Percentiles rank a stretch among this genome's conserved stretches.
These are phyloP conservation scores for Sphecodes monilicornis DNA, from an alignment of 2,888 invertebrate species.

Conservation along the genomic window DNA sequence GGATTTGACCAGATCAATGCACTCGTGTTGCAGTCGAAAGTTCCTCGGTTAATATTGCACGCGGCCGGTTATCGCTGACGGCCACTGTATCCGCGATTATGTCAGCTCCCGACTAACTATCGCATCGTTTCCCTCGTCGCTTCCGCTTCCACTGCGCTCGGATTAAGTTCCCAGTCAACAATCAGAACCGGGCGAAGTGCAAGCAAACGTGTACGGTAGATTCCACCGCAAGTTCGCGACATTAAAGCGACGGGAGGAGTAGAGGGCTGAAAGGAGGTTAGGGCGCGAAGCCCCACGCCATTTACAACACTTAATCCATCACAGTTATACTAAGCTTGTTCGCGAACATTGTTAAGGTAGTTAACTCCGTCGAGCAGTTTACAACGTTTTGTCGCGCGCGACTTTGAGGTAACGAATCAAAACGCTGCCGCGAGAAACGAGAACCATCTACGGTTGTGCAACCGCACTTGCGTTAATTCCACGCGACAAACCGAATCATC, in stretches of 20 bases:
- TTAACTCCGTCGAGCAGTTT: conserved; percentile 39
- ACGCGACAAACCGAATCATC: conserved; percentile 8
- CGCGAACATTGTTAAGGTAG: conserved; percentile 52
- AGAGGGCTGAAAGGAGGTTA: neutral
- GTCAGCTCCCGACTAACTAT: conserved; percentile 12
- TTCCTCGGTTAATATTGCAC: neutral
- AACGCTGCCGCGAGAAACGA: neutral
- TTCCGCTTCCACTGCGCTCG: conserved; percentile 24
- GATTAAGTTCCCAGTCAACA: conserved; percentile 37
- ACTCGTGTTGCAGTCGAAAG: neutral
- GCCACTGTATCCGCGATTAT: conserved; percentile 17
- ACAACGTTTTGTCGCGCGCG: conserved; percentile 9
- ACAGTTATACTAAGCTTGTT: conserved; percentile 60
- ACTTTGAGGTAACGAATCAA: conserved; percentile 27
- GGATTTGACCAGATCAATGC: neutral
- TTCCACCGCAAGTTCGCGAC: conserved; percentile 43
- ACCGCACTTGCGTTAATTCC: neutral
- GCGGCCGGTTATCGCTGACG: neutral
- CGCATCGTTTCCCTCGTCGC: conserved; percentile 2
- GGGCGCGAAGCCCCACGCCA: conserved; percentile 36
- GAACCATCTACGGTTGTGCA: conserved; percentile 2
- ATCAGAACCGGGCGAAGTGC: conserved; percentile 27
- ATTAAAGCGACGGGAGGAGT: conserved; percentile 27
- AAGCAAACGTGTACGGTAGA: conserved; percentile 31
- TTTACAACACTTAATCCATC: conserved; percentile 64